These are phyloP conservation scores for Panzeria rudis DNA, from an alignment of 2,888 invertebrate species.

Conservation along the genomic window DNA sequence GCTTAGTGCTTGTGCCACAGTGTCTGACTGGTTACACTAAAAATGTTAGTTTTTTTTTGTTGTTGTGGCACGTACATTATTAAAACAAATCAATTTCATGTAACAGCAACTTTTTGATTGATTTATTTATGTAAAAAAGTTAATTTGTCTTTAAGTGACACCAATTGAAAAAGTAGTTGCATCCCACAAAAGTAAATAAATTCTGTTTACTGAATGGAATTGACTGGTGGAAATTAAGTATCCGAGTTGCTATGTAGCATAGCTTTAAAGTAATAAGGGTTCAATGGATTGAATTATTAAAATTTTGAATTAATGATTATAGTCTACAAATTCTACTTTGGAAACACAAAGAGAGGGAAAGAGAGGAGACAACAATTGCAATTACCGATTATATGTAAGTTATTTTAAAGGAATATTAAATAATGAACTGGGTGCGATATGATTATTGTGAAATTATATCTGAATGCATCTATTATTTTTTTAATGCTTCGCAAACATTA, in stretches of 20 bases:
- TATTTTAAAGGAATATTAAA: too few species aligned
- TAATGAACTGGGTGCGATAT: too few species aligned
- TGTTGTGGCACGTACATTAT: constrained; percentile 65
- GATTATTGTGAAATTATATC: too few species aligned
- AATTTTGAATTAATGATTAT: neutral
- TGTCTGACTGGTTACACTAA: neutral
- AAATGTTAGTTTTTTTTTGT: constrained; percentile 20
- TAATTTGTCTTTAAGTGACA: constrained; percentile 52
- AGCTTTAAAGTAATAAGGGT: neutral
- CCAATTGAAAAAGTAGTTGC: constrained; percentile 19
- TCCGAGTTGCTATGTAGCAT: neutral
- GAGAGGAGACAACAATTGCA: too few species aligned
- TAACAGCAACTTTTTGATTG: constrained; percentile 56
- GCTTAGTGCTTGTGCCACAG: neutral
- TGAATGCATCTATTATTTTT: too few species aligned
- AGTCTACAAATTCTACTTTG: too few species aligned
- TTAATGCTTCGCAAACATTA: too few species aligned
- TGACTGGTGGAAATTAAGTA: neutral
- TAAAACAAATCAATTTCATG: constrained; percentile 65
- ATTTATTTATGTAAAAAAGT: constrained; percentile 51
- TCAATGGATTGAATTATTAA: neutral
- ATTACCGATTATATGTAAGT: too few species aligned
- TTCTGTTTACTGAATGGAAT: neutral
- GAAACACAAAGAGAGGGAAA: too few species aligned
- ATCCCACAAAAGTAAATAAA: constrained; percentile 15